Evolutionary conservation across 2,797 vertebrate genomes (phyloP), one percentile per base, ranked within the genome.

Genomic region (Brachyalestes nurse): DNA sequence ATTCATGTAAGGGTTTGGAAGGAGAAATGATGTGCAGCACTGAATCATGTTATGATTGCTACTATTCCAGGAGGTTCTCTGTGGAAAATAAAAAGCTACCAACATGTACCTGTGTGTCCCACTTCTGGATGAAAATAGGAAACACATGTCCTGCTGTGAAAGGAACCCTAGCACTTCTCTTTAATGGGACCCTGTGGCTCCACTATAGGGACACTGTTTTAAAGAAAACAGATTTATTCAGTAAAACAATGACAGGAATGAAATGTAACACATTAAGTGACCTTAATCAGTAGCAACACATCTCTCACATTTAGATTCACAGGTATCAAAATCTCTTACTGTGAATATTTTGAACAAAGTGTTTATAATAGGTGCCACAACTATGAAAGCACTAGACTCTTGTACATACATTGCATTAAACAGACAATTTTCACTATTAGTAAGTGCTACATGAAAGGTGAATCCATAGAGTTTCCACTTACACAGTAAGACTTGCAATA

Each of bases 371-470:
- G 55, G 55, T 57, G 55, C 0, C n/a, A 7, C 1, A n/a, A 7
- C 7, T 57, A 57, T 57, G 1, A 21, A 28, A 60, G 10, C 12
- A 14, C 16, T 40, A 19, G 17, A 17, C 17, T 71, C 12, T 28
- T 28, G 13, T 25, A 51, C 21, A 70, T 49, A 49, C 47, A 51
- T 14, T 25, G 28, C 6, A 45, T 25, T 23, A 47, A 49, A 47
- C 9, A 12, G 45, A 49, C 42, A 23, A 19, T 69, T 47, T 69
- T n/a, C n/a, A 55, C 21, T 72, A 14, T 51, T 53, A 51, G 51
- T 38, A 72, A 53, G 25, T 64, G 60, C 47, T 65, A 72, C 78
- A 72, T 64, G 10, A 23, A 72, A 19, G 71, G 23, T 62, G 28
- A 13, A 60, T 7, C 17, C 6, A 6, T 40, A 70, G 0, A 7